Evolutionary conservation across 2,797 vertebrate species (phyloP).

Genomic region (Sus cebifrons): DNA sequence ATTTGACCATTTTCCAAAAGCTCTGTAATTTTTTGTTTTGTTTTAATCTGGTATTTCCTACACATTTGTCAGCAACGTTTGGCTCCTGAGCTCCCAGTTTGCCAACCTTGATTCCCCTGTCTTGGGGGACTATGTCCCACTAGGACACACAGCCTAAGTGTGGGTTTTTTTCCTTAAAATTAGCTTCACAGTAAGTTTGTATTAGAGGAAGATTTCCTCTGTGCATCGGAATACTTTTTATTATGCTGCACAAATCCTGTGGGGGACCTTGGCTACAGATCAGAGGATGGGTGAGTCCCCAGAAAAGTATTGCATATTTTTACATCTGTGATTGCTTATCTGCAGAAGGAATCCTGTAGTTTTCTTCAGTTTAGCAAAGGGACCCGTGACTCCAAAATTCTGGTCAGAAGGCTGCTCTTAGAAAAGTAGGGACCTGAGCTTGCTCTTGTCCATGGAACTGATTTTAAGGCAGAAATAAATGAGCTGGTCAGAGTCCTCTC

Average conservation of each 20-base stretch:
- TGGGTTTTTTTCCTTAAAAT: constrained; percentile 2
- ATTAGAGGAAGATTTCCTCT: neutral
- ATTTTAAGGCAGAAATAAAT: neutral
- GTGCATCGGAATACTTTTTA: neutral
- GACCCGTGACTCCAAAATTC: neutral
- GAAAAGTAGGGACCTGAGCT: neutral
- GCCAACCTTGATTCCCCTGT: neutral
- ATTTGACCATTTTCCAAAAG: neutral
- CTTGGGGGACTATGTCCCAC: neutral
- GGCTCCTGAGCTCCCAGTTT: neutral
- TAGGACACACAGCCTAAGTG: neutral
- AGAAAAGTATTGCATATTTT: neutral
- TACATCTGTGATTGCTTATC: neutral
- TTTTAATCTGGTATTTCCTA: neutral
- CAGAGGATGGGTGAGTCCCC: neutral
- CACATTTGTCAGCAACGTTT: neutral
- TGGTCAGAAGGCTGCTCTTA: neutral
- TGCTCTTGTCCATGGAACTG: neutral
- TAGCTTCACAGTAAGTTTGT: neutral
- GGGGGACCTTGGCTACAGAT: neutral
- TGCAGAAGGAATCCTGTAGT: neutral
- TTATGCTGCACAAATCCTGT: neutral
- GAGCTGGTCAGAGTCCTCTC: neutral
- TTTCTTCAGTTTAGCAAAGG: neutral
- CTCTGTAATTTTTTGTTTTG: neutral